These are phyloP conservation scores for Tenthredo scrophulariae DNA, from an alignment of 2,888 invertebrate genomes.

Conservation along the genomic window DNA sequence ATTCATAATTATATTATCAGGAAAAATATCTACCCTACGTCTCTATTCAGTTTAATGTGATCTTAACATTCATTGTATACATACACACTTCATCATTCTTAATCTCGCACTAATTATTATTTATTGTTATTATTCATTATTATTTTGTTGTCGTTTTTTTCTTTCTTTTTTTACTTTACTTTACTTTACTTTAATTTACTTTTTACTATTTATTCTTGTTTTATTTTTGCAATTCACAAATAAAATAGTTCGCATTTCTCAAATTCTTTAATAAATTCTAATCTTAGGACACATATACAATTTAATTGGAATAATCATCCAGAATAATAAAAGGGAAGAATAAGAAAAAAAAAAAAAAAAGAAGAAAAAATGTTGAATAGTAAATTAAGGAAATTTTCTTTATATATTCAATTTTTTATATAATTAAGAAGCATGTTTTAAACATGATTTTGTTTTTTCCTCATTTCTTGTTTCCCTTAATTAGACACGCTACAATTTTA, in stretches of 20 bases:
- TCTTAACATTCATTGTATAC: constrained; percentile 61
- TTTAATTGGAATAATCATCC: neutral
- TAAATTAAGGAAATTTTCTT: neutral
- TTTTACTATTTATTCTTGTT: too few species aligned
- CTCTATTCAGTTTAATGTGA: constrained; percentile 63
- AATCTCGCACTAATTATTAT: neutral
- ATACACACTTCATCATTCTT: neutral
- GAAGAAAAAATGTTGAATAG: neutral
- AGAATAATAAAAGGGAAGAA: neutral
- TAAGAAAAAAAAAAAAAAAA: neutral
- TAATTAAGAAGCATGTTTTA: neutral
- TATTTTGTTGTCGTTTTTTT: neutral
- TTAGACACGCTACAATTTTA: neutral
- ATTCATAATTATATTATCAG: constrained; percentile 54
- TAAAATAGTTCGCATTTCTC: neutral
- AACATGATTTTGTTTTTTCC: neutral
- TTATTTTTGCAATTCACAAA: neutral
- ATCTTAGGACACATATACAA: neutral
- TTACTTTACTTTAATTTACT: neutral
- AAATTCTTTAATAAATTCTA: constrained; percentile 1
- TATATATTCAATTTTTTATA: neutral
- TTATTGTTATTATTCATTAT: neutral
- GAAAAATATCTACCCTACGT: constrained; percentile 66
- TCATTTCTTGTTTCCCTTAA: neutral
- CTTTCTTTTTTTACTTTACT: neutral